A percentile compares a stretch with the other conserved stretches of the same genome.
Conservation (phyloP, 2,888 invertebrate species). For the Colletes collaris region DNA sequence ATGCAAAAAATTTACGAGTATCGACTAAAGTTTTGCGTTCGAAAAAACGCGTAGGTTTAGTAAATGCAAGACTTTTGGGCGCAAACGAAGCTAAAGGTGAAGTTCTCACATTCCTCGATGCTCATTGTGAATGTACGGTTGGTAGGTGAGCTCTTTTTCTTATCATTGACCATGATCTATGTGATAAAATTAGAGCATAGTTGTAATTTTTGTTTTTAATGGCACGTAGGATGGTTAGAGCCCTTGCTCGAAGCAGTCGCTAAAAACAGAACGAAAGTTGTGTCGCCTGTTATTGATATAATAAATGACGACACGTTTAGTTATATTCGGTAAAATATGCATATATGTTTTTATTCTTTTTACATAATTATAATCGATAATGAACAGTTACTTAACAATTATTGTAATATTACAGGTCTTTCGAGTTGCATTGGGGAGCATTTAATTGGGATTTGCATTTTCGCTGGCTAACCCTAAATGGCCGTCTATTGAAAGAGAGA, state of each 20-base stretch:
- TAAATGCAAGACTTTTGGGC: slow-evolving; percentile 92
- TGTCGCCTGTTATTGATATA: slow-evolving; percentile 95
- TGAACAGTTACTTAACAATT: background rate
- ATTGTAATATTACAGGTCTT: slow-evolving; percentile 87
- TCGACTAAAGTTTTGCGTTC: slow-evolving; percentile 88
- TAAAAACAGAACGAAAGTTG: slow-evolving; percentile 87
- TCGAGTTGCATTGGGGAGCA: slow-evolving; percentile 98
- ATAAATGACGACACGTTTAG: slow-evolving; percentile 98
- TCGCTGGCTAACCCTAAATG: slow-evolving; percentile 91
- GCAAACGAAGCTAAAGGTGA: slow-evolving; percentile 89
- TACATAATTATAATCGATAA: background rate
- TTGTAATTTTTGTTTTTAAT: background rate
- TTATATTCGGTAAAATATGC: slow-evolving; percentile 85
- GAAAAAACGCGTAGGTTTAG: slow-evolving; percentile 89
- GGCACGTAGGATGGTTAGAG: slow-evolving; percentile 88
- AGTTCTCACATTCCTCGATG: slow-evolving; percentile 95
- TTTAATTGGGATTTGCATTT: slow-evolving; percentile 99
- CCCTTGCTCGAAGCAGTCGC: slow-evolving; percentile 88
- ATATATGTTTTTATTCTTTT: background rate
- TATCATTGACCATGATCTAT: background rate
- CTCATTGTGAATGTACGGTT: slow-evolving; percentile 95
- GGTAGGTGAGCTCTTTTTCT: slow-evolving; percentile 85
- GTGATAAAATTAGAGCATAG: too few species aligned
- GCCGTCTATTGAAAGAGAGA: slow-evolving; percentile 86
- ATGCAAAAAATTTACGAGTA: slow-evolving; percentile 86